Evolutionary conservation across 2,113 vertebrate species (phyloP).

Genomic region (Hemibates koningsi): DNA sequence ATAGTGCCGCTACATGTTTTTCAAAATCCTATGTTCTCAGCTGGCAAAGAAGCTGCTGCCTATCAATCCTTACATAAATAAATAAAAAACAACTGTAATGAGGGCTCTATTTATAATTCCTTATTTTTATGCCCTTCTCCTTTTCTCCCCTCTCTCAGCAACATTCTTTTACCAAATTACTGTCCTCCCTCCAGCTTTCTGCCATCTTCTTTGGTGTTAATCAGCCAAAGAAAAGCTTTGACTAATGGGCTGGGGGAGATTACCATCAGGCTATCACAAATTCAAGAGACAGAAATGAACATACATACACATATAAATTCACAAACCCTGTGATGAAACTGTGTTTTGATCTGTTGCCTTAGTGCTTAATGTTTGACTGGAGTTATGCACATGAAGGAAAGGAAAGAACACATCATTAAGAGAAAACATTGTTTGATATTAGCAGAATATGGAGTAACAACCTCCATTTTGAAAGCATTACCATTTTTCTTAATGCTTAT

Average conservation of each 20-base stretch:
- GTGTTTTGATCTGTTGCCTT: neutral
- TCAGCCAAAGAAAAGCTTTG: neutral
- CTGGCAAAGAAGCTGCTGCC: conserved; percentile 22
- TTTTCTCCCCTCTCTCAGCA: neutral
- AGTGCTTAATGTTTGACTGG: neutral
- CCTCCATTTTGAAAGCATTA: neutral
- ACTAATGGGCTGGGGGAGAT: neutral
- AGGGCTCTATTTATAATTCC: conserved; percentile 8
- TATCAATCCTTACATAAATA: conserved; percentile 36
- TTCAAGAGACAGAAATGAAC: neutral
- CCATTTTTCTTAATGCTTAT: neutral
- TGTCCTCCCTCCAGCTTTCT: neutral
- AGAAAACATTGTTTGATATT: neutral
- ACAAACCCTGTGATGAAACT: neutral
- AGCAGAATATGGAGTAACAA: neutral
- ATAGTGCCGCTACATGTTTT: conserved; percentile 17
- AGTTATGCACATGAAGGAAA: neutral
- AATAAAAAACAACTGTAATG: conserved; percentile 38
- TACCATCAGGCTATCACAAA: neutral
- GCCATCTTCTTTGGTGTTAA: neutral
- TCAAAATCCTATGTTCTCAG: neutral
- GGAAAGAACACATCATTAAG: neutral
- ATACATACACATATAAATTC: neutral
- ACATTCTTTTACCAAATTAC: neutral
- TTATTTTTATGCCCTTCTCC: neutral